Percentiles rank a stretch among this genome's conserved stretches.
phyloP scores from a whole-genome alignment of 2,113 vertebrate species.

The Lepus europaeus region DNA sequence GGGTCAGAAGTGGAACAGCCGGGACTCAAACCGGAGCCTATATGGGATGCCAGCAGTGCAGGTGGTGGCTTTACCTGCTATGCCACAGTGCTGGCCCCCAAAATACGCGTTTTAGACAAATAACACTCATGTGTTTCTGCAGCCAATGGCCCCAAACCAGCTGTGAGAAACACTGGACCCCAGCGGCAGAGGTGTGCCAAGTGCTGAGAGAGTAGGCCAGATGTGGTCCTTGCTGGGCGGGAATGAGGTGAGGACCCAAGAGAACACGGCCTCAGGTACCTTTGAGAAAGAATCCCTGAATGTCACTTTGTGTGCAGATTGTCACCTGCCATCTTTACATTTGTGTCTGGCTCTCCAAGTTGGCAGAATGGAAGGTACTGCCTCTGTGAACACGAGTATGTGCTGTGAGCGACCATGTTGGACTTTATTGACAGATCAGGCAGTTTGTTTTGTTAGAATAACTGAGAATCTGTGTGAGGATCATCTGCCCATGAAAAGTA shows the following conservation, averaged over 20 bases:
- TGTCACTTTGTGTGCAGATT: fast-evolving
- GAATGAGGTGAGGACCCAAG: not conserved
- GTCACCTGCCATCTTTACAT: not conserved
- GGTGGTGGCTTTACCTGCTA: too few species aligned
- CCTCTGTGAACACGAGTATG: too few species aligned
- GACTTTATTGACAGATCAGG: not conserved
- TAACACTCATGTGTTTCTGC: not conserved
- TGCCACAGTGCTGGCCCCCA: not conserved
- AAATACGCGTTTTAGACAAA: not conserved
- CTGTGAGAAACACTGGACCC: not conserved
- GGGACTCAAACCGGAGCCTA: too few species aligned
- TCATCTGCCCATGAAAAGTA: not conserved
- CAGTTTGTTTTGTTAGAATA: not conserved
- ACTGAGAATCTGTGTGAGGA: not conserved
- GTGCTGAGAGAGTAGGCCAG: too few species aligned
- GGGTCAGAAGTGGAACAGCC: too few species aligned
- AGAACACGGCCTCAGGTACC: fast-evolving
- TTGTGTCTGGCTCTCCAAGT: not conserved
- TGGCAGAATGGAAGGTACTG: not conserved
- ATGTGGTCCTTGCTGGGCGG: not conserved
- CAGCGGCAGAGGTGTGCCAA: too few species aligned
- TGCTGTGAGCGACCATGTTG: not conserved
- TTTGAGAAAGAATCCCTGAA: not conserved
- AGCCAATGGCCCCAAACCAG: not conserved
- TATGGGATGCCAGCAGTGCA: too few species aligned